A percentile compares a stretch with the other conserved stretches of the same genome.
Evolutionary conservation across 2,797 vertebrate genomes (phyloP).

Genomic region (Arctocebus calabarensis): DNA sequence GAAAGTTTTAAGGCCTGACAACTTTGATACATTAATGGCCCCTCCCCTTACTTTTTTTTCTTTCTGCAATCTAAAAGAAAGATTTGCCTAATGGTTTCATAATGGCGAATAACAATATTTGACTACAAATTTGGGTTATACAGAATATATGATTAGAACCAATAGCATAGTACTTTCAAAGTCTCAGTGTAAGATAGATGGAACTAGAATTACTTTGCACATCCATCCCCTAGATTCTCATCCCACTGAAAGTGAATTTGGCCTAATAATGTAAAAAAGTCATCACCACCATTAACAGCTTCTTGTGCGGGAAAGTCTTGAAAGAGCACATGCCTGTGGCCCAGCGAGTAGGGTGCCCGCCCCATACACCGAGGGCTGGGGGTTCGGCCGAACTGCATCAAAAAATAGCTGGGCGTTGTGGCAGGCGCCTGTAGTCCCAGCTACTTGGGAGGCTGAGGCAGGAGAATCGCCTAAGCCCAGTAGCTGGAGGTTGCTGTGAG

Average conservation of each 20-base stretch:
- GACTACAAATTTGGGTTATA: background rate
- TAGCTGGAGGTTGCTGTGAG: too few species aligned
- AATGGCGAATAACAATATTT: background rate
- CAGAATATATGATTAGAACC: background rate
- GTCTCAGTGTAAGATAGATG: background rate
- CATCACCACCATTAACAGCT: background rate
- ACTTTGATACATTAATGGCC: background rate
- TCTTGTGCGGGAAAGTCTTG: background rate
- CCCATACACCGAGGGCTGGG: too few species aligned
- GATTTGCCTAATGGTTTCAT: background rate
- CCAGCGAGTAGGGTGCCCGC: too few species aligned
- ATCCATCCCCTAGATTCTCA: background rate
- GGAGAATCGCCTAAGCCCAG: too few species aligned
- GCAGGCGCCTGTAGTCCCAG: too few species aligned
- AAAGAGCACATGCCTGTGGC: background rate
- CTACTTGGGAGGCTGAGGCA: too few species aligned
- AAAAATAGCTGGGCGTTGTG: too few species aligned
- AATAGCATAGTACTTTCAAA: background rate
- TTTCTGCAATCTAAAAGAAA: background rate
- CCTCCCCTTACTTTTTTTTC: background rate
- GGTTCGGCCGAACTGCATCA: too few species aligned
- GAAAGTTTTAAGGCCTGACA: background rate
- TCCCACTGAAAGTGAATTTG: constrained; percentile 25
- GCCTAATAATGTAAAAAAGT: background rate
- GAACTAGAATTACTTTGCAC: constrained; percentile 19